Base-by-base conservation (phyloP, 1,140 invertebrate genomes). In the Conopomorpha cramerella region DNA sequence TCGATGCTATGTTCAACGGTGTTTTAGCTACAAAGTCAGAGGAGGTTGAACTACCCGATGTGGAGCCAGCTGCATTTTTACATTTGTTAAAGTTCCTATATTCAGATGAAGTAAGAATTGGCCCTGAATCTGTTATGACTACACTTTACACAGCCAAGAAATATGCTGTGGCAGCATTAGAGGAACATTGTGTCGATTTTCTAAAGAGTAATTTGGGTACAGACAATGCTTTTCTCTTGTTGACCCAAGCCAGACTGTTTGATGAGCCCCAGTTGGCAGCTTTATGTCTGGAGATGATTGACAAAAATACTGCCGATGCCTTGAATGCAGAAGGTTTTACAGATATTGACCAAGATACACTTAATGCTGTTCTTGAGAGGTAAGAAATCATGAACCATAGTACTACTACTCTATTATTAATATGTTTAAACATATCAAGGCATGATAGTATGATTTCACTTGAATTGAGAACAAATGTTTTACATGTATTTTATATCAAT, bases 1-100 rank as follows among this genome's bases (percentile, higher is more conserved):
- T 93, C 68, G 90, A 93, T 73, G 89, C 90, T 4, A 92, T 93
- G 88, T 93, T 94, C 55, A 91, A 93, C 63, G 86, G 90, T 25
- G 84, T 82, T 4, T 49, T 86, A 41, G 84, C 86, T 1, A 84
- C 84, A 8, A 78, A 81, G 34, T 84, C 87, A 15, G 81, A 84
- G 28, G 85, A 91, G 49, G 88, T 93, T 33, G 88, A 91, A 58
- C 73, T 93, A 28, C 90, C 90, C 10, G 91, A 93, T 77, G 88
- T 93, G 4, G 91, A 94, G 58, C 89, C 91, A 1, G 81, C 85
- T 23, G 90, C 90, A 13, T 89, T 89, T 62, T 55, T 88, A 26
- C 83, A 86, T 43, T 77, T 89, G 15, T 66, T 90, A 12, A 82
- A 85, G 53, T 92, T 91, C 71, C 67, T 92, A 11, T 92, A 92